Conservation (phyloP, 2,888 invertebrate genomes). For the Pristionchus entomophagus region DNA sequence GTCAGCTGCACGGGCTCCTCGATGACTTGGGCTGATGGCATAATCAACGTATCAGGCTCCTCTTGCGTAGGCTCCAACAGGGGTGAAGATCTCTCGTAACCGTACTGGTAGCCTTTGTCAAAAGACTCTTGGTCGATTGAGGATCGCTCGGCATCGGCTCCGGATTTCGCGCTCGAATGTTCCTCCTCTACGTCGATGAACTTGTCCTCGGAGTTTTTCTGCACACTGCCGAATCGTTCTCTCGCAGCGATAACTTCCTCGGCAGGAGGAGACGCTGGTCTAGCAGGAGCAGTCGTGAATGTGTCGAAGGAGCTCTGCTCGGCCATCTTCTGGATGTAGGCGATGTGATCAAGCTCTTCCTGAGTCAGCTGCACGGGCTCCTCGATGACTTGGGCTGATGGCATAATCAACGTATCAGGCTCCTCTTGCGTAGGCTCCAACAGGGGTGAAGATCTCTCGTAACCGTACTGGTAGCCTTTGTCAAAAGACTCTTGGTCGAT, state of each 20-base stretch:
- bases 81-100: not conserved
- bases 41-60: not conserved
- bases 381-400: not conserved
- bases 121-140: conserved; percentile 42
- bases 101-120: not conserved
- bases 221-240: not conserved
- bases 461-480: not conserved
- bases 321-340: not conserved
- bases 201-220: not conserved
- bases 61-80: not conserved
- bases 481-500: not conserved
- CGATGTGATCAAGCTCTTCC: not conserved
- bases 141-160: conserved; percentile 36
- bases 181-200: not conserved
- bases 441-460: not conserved
- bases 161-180: conserved; percentile 33
- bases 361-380: not conserved
- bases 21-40: not conserved
- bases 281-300: not conserved
- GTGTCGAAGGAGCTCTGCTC: not conserved
- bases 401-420: not conserved
- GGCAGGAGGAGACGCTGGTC: not conserved
- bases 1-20: not conserved
- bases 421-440: not conserved
- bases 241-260: not conserved